Base-by-base conservation (phyloP, 1,140 invertebrate genomes). In the Dolichoris vasculosae region DNA sequence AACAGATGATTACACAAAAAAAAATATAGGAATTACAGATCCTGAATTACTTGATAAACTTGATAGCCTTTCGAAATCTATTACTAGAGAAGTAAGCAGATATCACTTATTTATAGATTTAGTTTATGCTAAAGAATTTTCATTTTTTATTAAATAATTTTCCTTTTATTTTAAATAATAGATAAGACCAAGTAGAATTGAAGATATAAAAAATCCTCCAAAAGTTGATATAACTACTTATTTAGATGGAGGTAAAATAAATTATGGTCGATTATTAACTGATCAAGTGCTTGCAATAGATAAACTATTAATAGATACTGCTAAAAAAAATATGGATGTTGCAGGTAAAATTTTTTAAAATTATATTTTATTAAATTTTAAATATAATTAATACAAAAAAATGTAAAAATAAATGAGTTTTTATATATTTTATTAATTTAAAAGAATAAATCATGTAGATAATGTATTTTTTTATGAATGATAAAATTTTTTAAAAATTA, bases 281-380 rank as follows among this genome's bases (percentile, higher is more conserved):
- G 97, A 98, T 92, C 97, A 98, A 94, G 96, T 98, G 40, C 90
- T 98, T 85, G 95, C 96, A 51, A 96, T 96, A 6, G 98, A 98
- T 91, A 94, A 95, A 88, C 93, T 96, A 67, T 91, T 98, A 38
- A 94, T 98, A 32, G 95, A 97, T 89, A 95, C 95, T 80, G 97
- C 97, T 23, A 97, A 97, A 89, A 95, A 96, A 87, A 95, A 95
- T 84, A 95, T 96, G 92, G 97, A 98, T 94, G 96, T 98, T 71
- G 97, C 98, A 79, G 97, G 95, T 95, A 93, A 91, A 83, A 84
- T 69, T 81, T 59, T 76, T 81, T 20, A 30, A 17, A 51, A 76
- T 51, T 55, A 55, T 13, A 35, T 46, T 51, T 23, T n/a, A 35
- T 35, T 35, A 51, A 40, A 23, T 43, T 2, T 73, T 43, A 20